Base-by-base conservation (phyloP, 1,140 invertebrate species). In the Pseudomyrmex gracilis region DNA sequence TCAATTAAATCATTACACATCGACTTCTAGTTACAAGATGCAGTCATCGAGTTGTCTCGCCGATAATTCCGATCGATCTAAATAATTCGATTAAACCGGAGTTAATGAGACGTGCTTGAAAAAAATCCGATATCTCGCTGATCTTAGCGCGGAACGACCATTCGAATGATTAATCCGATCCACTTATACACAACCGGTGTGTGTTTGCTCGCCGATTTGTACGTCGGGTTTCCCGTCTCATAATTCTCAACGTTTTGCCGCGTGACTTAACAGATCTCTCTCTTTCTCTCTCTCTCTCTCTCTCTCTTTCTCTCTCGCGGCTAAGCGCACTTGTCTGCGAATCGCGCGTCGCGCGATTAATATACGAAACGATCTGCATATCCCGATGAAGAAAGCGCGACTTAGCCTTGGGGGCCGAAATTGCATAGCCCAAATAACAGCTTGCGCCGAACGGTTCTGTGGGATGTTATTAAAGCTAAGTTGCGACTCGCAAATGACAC, bases 401-500 rank as follows among this genome's bases (percentile, higher is more conserved):
- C 9, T 66, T 85, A 67, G 86, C 90, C 87, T 63, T 80, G 53
- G 61, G 84, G 73, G 85, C 82, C 85, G 66, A 87, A 87, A 83
- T 86, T 57, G 58, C 76, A 76, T 84, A 91, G 85, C 90, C 5
- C 90, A 92, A 93, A 93, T 93, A 93, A 93, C 91, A 93, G 92
- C 90, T 87, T 90, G 84, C 89, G 61, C 82, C 67, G 73, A 73
- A 90, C 87, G 85, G 73, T 82, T 86, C 83, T 66, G 84, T 73
- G 85, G 82, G 88, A 90, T 93, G 86, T 93, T 93, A 93, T 93
- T 93, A 93, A 88, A 90, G 86, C 74, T 92, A 92, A 93, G 89
- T 93, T 93, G 93, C 86, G 88, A 92, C 90, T 92, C 85, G 73
- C 85, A 90, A 93, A 93, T 93, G 93, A 92, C 93, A 93, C 88